Conservation (phyloP, 1,140 invertebrate genomes). For the Hetaerina americana region DNA sequence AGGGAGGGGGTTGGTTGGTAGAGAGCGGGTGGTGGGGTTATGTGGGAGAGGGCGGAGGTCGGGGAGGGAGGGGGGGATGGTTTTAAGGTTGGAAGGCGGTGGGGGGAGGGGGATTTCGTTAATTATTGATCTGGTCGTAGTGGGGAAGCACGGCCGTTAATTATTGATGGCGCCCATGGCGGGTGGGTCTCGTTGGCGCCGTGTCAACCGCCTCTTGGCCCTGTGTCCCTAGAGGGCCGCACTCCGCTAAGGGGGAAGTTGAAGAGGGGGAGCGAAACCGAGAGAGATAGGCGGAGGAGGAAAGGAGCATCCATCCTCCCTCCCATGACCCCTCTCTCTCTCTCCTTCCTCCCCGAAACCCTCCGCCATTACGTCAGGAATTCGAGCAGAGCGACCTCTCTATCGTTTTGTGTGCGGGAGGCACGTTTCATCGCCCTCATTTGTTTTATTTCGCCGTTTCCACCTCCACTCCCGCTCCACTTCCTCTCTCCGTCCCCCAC, state of each 20-base stretch:
- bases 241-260: no score
- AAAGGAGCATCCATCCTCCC: background rate
- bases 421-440: background rate
- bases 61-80: background rate
- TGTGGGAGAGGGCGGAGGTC: background rate
- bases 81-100: background rate
- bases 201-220: background rate
- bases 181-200: background rate
- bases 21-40: no score
- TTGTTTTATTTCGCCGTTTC: no score
- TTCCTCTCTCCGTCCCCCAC: no score
- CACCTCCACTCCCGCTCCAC: no score
- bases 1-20: no score
- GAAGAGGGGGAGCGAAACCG: no score
- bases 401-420: no score
- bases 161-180: background rate
- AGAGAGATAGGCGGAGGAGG: background rate
- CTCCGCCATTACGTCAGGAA: no score
- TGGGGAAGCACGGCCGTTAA: background rate
- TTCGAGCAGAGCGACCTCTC: no score
- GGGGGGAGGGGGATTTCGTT: background rate
- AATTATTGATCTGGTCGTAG: background rate
- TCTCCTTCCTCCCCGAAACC: background rate
- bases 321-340: background rate
- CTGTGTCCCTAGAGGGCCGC: background rate